Evolutionary conservation across 2,888 invertebrate species (phyloP), one percentile per base, ranked within the genome.

Genomic region (Ichneumoninae sp.): DNA sequence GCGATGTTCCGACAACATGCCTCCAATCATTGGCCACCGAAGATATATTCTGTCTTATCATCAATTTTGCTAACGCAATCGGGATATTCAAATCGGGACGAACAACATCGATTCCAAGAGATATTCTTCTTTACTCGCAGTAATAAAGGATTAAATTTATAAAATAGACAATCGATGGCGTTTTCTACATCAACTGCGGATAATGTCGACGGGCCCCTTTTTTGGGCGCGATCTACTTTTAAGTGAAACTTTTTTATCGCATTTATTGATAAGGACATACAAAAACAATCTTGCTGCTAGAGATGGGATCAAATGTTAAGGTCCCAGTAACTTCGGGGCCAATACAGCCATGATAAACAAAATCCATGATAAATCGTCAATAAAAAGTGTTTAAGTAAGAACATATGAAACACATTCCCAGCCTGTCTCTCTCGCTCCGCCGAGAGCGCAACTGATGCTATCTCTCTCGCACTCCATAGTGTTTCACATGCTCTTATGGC

Each of bases 161-260:
- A n/a, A 66, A 33, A 66, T 7, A 66, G 33, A 6, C 1, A 60
- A 26, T 60, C 26, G 60, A 60, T 50, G 33, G 33, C 40, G n/a
- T 7, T 57, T 30, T 22, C 60, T 44, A 16, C 22, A 19, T 60
- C 72, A 26, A 40, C 40, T 22, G 57, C 40, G 33, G 44, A 72
- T 72, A 44, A 66, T 66, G 5, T 13, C n/a, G 44, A n/a, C 7
- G 8, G 10, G 40, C 40, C 0, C 40, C 65, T 57, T 50, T 74
- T 80, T 74, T 80, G 74, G 60, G 74, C 52, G 74, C 68, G 74
- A 47, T 66, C 33, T 26, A 68, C 68, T 74, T 69, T 19, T 19
- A 57, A 60, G 40, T 26, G 36, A n/a, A 33, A 19, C 30, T 26
- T 68, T 50, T 30, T 47, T 10, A 40, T 65, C 19, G 8, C 26